Conservation (phyloP, 2,797 vertebrate species). For the Danionella dracula region DNA sequence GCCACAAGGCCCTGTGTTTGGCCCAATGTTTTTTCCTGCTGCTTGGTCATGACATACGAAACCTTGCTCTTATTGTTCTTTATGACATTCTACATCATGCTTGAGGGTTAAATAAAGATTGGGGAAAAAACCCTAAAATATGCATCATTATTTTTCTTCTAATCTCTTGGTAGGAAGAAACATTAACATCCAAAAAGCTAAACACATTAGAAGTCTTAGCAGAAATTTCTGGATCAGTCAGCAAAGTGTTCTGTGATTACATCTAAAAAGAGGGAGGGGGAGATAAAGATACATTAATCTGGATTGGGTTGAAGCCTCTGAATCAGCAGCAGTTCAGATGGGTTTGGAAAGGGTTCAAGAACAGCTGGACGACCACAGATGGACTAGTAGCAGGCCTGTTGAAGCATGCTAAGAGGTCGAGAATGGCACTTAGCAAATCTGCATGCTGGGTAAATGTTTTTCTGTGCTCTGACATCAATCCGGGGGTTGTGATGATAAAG, state of each 20-base stretch:
- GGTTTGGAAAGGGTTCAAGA: conserved; percentile 18
- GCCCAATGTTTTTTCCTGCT: too few relatives aligned
- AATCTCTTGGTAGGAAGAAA: too few relatives aligned
- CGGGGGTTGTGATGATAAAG: background rate
- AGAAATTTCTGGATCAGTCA: background rate
- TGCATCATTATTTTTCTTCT: too few relatives aligned
- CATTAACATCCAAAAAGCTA: too few relatives aligned
- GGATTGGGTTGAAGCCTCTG: conserved; percentile 19
- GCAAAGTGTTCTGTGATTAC: conserved; percentile 16
- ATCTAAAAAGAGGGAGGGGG: background rate
- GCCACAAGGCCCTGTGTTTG: too few relatives aligned
- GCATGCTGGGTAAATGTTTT: background rate
- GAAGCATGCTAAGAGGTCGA: background rate
- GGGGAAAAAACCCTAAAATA: too few relatives aligned
- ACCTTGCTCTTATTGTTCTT: too few relatives aligned
- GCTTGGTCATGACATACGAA: too few relatives aligned
- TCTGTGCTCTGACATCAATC: background rate
- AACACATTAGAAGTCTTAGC: too few relatives aligned
- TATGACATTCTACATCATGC: too few relatives aligned
- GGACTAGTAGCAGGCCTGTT: background rate
- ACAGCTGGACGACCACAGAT: conserved; percentile 21
- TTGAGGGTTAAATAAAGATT: too few relatives aligned
- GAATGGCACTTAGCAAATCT: background rate
- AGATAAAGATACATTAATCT: conserved; percentile 22
- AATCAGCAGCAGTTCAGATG: conserved; percentile 1